Conservation (phyloP, 64 coral and sea anemone species). For the Porites australiensis region DNA sequence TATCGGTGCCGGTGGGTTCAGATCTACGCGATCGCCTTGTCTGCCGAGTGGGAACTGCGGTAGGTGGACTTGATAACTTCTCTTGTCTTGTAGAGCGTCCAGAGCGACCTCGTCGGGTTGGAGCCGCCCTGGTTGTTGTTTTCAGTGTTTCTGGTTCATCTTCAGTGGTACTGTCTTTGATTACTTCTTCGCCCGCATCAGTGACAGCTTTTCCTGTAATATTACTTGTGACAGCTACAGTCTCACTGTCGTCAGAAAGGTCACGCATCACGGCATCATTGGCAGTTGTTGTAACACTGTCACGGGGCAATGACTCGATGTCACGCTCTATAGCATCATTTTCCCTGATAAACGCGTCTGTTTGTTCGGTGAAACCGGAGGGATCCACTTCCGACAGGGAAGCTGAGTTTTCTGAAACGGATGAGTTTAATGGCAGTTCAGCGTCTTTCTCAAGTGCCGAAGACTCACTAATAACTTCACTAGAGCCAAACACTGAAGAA, state of each 20-base stretch:
- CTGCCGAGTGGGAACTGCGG: neutral
- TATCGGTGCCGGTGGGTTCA: neutral
- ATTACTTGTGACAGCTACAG: no score
- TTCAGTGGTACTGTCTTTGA: neutral
- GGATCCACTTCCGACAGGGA: neutral
- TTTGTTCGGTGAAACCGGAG: neutral
- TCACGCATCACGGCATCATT: no score
- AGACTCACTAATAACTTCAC: neutral
- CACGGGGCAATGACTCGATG: neutral
- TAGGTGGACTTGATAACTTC: neutral
- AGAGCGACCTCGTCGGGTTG: neutral
- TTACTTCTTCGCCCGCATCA: neutral
- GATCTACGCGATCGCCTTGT: slow-evolving; percentile 21
- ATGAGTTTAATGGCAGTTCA: neutral
- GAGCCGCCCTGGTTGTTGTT: neutral
- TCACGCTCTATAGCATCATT: neutral
- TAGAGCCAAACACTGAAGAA: neutral
- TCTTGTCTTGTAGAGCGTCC: neutral
- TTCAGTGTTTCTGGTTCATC: neutral
- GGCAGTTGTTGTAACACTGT: no score
- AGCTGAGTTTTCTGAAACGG: neutral
- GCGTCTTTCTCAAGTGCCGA: neutral
- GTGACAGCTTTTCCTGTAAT: neutral
- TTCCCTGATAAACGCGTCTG: no score
- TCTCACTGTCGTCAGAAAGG: no score